These are phyloP conservation scores for Temnothorax curvispinosus DNA, from an alignment of 1,140 invertebrate genomes.

Conservation along the genomic window DNA sequence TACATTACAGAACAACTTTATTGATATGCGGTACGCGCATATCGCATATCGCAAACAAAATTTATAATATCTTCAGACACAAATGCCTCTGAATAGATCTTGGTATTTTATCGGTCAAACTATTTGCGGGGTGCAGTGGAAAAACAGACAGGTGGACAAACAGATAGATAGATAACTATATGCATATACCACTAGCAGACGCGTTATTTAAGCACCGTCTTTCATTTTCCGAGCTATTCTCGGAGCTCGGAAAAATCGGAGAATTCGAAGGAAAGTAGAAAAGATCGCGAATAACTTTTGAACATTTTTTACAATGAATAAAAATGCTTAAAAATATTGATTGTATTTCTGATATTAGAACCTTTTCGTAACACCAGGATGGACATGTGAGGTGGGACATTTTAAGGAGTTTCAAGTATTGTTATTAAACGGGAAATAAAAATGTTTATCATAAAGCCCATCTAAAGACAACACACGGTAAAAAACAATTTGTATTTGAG, in stretches of 20 bases:
- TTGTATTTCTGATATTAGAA: background rate
- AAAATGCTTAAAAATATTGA: slow-evolving; percentile 1
- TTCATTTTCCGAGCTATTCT: background rate
- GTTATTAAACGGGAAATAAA: too few species aligned
- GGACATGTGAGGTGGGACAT: too few species aligned
- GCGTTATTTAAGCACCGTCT: background rate
- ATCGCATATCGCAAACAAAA: too few species aligned
- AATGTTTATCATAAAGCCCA: too few species aligned
- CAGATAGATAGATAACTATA: background rate
- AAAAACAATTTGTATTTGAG: too few species aligned
- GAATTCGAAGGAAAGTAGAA: background rate
- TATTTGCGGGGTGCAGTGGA: background rate
- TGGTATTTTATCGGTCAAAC: background rate
- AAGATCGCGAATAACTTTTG: background rate
- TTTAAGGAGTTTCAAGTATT: too few species aligned
- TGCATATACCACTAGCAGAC: background rate
- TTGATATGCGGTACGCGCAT: background rate
- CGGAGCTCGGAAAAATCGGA: background rate
- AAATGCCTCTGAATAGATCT: background rate
- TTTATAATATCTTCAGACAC: too few species aligned
- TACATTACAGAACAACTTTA: background rate
- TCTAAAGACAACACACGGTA: too few species aligned
- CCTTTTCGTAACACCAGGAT: background rate
- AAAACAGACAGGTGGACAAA: background rate
- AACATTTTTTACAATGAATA: background rate